A percentile compares a stretch with the other conserved stretches of the same genome.
Evolutionary conservation across 53 echinoderm and acorn worm species (phyloP).

Genomic region (Echinarachnius parma): DNA sequence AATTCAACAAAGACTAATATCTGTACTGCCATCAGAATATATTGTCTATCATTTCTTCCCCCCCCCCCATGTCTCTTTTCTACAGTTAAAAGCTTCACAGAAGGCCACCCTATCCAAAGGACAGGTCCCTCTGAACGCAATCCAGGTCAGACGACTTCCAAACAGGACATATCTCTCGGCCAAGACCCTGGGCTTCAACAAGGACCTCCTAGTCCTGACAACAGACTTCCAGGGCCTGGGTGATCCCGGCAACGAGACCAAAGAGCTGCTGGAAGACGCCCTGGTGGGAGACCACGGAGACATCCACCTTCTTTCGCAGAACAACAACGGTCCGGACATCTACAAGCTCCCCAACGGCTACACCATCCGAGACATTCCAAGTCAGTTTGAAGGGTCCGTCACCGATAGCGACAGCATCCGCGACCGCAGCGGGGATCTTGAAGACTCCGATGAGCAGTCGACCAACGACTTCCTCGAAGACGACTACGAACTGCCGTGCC

Average conservation of each 20-base stretch:
- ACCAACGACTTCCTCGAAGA: constrained; percentile 75
- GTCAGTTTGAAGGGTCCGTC: constrained; percentile 25
- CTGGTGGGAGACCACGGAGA: constrained; percentile 41
- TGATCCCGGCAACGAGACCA: constrained; percentile 45
- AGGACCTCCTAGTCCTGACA: constrained; percentile 81
- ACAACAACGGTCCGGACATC: constrained; percentile 21
- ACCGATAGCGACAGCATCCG: constrained; percentile 45
- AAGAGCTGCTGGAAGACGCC: constrained; percentile 50
- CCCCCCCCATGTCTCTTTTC: neutral
- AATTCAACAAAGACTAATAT: neutral
- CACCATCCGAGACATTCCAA: constrained; percentile 39
- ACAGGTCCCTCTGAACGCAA: constrained; percentile 88
- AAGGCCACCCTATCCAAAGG: constrained; percentile 71
- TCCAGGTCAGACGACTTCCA: constrained; percentile 84
- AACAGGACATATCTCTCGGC: constrained; percentile 58
- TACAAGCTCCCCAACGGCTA: constrained; percentile 13
- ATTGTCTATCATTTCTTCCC: neutral
- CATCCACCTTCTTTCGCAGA: constrained; percentile 32
- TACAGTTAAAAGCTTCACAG: constrained; percentile 46
- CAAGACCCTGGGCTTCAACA: constrained; percentile 71
- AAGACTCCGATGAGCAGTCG: constrained; percentile 39
- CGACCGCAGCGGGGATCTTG: constrained; percentile 36
- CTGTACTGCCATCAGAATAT: too few relatives aligned
- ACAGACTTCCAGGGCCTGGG: constrained; percentile 60
- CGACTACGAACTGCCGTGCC: constrained; percentile 70